Evolutionary conservation across 64 coral and sea anemone genomes (phyloP).

Genomic region (Actinia tenebrosa): DNA sequence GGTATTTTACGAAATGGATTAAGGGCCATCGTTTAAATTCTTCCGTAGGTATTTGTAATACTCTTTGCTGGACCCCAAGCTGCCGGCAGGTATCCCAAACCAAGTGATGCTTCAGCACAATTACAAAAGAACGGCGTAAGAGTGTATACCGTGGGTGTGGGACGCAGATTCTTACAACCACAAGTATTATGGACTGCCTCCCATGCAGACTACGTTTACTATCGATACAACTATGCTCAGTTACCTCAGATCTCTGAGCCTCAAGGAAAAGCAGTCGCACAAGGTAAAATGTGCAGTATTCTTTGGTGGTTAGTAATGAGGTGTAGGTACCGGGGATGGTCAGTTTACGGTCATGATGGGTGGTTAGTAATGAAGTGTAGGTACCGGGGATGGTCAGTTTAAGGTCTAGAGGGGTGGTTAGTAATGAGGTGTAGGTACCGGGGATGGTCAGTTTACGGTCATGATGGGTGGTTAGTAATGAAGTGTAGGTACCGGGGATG

Average conservation of each 20-base stretch:
- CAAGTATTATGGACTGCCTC: conserved; percentile 38
- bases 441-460: too few relatives aligned
- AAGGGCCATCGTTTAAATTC: neutral
- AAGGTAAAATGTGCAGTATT: neutral
- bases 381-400: neutral
- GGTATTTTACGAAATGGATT: neutral
- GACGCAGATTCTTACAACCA: conserved; percentile 24
- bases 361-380: too few relatives aligned
- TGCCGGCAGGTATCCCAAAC: neutral
- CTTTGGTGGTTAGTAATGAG: neutral
- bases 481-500: too few relatives aligned
- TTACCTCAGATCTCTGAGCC: conserved; percentile 5
- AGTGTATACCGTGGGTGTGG: conserved; percentile 35
- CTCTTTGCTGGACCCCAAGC: conserved; percentile 13
- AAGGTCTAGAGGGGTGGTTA: too few relatives aligned
- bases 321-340: neutral
- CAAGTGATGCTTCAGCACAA: conserved; percentile 22
- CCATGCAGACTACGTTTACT: conserved; percentile 33
- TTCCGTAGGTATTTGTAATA: neutral
- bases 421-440: too few relatives aligned
- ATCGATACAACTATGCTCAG: conserved; percentile 22
- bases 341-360: too few relatives aligned
- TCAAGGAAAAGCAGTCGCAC: neutral
- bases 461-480: too few relatives aligned
- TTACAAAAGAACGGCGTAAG: conserved; percentile 28